These are phyloP conservation scores for Plotosus lineatus DNA, from an alignment of 2,113 vertebrate genomes.

Conservation along the genomic window DNA sequence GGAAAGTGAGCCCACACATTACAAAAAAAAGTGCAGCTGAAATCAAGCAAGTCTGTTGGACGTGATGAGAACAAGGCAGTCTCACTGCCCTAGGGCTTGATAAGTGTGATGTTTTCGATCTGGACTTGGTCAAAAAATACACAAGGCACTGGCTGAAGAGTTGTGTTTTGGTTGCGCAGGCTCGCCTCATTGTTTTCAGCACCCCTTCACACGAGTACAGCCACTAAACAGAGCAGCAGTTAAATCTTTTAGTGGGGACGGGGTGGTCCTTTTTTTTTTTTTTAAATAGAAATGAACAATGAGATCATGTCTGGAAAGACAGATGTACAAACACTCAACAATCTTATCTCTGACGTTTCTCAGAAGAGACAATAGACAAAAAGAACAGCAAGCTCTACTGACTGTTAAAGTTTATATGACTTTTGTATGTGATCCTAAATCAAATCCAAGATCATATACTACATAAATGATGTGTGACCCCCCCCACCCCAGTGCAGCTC, in stretches of 20 bases:
- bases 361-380: background rate
- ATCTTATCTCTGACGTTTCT: background rate
- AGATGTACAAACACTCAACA: constrained; percentile 1
- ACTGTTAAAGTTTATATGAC: background rate
- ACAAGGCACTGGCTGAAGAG: background rate
- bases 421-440: background rate
- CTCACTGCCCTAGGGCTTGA: constrained; percentile 34
- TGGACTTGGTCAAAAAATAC: constrained; percentile 35
- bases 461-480: background rate
- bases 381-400: background rate
- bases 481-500: no score
- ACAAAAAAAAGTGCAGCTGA: constrained; percentile 13
- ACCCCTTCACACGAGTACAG: constrained; percentile 31
- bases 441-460: no score
- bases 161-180: constrained; percentile 25
- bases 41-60: constrained; percentile 36
- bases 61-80: constrained; percentile 40
- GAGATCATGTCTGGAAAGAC: constrained; percentile 43
- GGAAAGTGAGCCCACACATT: background rate
- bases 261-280: constrained; percentile 19
- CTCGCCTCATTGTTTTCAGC: constrained; percentile 15
- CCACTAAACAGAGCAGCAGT: background rate
- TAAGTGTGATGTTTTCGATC: constrained; percentile 27
- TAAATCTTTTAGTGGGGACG: constrained; percentile 16
- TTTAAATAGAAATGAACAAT: constrained; percentile 27